Evolutionary conservation across 2,888 invertebrate genomes (phyloP).

Genomic region (Agrypnus murinus): DNA sequence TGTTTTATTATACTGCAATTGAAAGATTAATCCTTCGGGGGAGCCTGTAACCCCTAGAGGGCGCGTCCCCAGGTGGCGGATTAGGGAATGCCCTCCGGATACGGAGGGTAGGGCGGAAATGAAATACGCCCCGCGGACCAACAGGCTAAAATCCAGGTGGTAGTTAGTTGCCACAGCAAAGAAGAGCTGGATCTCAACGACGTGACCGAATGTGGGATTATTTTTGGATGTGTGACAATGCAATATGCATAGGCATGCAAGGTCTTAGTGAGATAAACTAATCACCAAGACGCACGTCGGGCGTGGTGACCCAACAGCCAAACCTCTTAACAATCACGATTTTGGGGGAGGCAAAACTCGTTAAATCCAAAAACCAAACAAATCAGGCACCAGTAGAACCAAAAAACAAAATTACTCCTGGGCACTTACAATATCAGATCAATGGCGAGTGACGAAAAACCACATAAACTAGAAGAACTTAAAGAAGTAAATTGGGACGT

Average conservation of each 20-base stretch:
- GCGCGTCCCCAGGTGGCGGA: too few species aligned
- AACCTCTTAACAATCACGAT: background rate
- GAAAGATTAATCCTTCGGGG: too few species aligned
- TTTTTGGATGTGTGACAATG: background rate
- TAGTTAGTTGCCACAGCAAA: slow-evolving; percentile 1
- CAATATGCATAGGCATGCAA: background rate
- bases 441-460: slow-evolving; percentile 8
- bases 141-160: background rate
- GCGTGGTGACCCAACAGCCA: background rate
- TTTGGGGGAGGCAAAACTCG: slow-evolving; percentile 8
- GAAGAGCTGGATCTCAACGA: background rate
- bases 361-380: background rate
- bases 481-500: slow-evolving; percentile 11
- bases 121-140: too few species aligned
- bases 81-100: too few species aligned
- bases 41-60: too few species aligned
- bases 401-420: background rate
- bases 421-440: slow-evolving; percentile 13
- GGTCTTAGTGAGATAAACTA: slow-evolving; percentile 7
- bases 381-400: background rate
- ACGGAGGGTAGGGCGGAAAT: background rate
- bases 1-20: too few species aligned
- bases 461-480: slow-evolving; percentile 16
- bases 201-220: background rate
- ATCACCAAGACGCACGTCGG: background rate